Evolutionary conservation across 1,140 invertebrate genomes (phyloP), one percentile per base, ranked within the genome.

Genomic region (Pogonognathellus flavescens): DNA sequence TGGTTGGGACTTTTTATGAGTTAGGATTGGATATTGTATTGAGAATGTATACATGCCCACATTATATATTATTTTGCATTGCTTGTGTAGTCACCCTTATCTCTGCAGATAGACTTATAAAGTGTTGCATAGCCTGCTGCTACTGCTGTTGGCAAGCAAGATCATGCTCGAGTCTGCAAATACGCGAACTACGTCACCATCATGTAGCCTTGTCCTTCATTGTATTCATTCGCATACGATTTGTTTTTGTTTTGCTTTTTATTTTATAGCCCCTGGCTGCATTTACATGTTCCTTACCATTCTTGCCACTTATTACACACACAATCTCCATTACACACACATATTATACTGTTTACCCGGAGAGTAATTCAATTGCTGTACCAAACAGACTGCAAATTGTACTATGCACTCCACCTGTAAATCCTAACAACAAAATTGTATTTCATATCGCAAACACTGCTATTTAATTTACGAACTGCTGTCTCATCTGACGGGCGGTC

Each of bases 221-320:
- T 41, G 31, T 41, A 3, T 41, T 41, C 31, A 76, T 76, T 76
- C 70, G 70, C 70, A 41, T 25, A 76, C 31, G 70, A 76, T 76
- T 76, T 76, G 70, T 76, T 76, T 76, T 76, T 76, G 70, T 76
- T 76, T 76, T 76, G 70, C 41, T 76, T 76, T 76, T 76, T 76
- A 50, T 50, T 49, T 66, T 66, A 18, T 25, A 22, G 62, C 62
- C 41, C n/a, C 31, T 76, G 41, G n/a, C 41, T 76, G 62, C 62
- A 41, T 41, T 41, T 3, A 41, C 31, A 41, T 41, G 31, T 41
- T 41, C 1, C 31, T 41, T 41, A 41, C 31, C 31, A 41, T 41
- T 3, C 31, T 41, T 41, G 31, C 31, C 31, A 41, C 31, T 41
- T 41, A 41, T 6, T 41, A 41, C 6, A 41, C 6, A 41, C 6